Evolutionary conservation across 1,140 invertebrate species (phyloP), one percentile per base, ranked within the genome.

Genomic region (Andricus grossulariae): DNA sequence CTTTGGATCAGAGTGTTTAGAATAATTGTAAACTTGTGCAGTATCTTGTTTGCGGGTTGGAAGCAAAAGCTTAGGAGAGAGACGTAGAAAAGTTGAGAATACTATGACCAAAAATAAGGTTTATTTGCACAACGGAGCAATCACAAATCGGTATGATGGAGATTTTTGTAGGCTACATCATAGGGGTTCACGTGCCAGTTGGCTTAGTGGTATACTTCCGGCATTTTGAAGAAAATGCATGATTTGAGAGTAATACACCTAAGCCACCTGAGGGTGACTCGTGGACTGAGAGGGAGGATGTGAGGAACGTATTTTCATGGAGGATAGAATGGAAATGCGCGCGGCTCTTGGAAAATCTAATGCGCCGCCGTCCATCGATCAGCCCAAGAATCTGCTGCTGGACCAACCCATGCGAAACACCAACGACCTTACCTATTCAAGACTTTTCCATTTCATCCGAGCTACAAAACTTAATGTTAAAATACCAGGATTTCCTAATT

Each of bases 361-460:
- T 88, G 89, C 90, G 89, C 89, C 89, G 90, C 87, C 89, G 90
- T 90, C 81, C 88, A 91, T 91, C 89, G 90, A 90, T 91, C 89
- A 90, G 88, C 70, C 85, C 84, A 85, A 86, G 88, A 90, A 89
- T 88, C 90, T 91, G 89, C 86, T 84, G 87, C 88, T 90, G 89
- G 90, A 91, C 90, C 90, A 90, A 80, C 85, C 82, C 86, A 82
- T 76, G 80, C 75, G 75, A 77, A 81, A 78, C 82, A 80, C 78
- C 80, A 75, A 70, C 79, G 77, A 45, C 66, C 51, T 60, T 71
- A 49, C 57, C 39, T 75, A 39, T 73, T 19, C 16, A 52, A 57
- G 11, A 32, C 39, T 72, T 70, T 39, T 74, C 72, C 25, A 78
- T 18, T 78, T 75, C 73, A 11, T 45, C 8, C 39, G 7, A 45